A percentile compares a stretch with the other conserved stretches of the same genome.
These are phyloP conservation scores for Globicephala melas DNA, from an alignment of 2,113 vertebrate species.

Conservation along the genomic window DNA sequence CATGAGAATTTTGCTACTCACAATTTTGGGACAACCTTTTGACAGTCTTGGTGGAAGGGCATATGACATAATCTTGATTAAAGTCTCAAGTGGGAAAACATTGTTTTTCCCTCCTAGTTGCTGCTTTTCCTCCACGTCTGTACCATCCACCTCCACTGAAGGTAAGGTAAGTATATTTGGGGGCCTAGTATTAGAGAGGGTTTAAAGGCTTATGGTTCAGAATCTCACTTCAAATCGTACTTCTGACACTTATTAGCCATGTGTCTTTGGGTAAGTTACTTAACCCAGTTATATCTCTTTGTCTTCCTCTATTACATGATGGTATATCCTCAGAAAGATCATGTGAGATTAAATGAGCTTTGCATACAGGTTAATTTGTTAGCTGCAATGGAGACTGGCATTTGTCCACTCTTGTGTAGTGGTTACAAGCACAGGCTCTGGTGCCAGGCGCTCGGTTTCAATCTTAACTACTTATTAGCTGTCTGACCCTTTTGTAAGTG, in stretches of 20 bases:
- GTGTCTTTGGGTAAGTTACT: not conserved
- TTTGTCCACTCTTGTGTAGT: not conserved
- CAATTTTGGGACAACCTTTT: not conserved
- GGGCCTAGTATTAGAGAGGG: not conserved
- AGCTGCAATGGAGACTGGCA: not conserved
- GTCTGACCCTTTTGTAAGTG: not conserved
- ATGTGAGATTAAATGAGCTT: not conserved
- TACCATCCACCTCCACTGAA: not conserved
- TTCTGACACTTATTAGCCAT: not conserved
- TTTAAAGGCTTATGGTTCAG: not conserved
- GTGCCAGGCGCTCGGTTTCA: not conserved
- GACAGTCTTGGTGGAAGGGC: not conserved
- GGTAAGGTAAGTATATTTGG: not conserved
- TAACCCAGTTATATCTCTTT: not conserved
- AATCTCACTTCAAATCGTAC: not conserved
- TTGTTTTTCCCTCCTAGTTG: not conserved
- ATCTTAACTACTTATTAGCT: not conserved
- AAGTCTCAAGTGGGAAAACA: not conserved
- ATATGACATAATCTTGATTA: not conserved
- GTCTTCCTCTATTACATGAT: not conserved
- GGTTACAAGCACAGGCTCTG: not conserved
- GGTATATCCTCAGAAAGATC: not conserved
- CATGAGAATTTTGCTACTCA: not conserved
- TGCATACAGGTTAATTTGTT: not conserved
- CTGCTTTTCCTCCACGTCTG: not conserved